These are phyloP conservation scores for Columba guinea DNA, from an alignment of 2,797 vertebrate genomes.

Conservation along the genomic window DNA sequence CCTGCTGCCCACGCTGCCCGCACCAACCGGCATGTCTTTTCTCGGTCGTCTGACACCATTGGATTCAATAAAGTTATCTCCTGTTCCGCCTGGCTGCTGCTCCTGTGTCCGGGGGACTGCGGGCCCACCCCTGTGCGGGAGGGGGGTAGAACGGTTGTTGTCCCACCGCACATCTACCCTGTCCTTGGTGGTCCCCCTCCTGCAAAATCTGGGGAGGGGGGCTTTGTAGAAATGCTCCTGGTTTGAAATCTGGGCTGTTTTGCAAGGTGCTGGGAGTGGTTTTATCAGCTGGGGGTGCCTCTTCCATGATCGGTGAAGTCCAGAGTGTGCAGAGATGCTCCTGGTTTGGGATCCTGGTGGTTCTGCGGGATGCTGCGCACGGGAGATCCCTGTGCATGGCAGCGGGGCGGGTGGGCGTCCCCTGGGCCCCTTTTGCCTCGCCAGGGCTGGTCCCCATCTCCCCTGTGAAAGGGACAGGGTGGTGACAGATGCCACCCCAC, in stretches of 20 bases:
- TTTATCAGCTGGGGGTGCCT: fast-evolving
- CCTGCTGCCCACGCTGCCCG: constrained; percentile 66
- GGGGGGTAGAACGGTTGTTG: background rate
- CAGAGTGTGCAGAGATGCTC: background rate
- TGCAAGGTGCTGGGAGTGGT: background rate
- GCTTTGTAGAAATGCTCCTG: fast-evolving
- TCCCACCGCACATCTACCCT: fast-evolving
- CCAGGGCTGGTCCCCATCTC: background rate
- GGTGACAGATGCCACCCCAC: background rate
- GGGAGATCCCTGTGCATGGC: no score
- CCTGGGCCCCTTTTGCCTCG: fast-evolving
- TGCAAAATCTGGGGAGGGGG: background rate
- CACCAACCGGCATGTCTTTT: constrained; percentile 73
- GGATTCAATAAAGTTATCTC: constrained; percentile 82
- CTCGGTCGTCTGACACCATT: constrained; percentile 75
- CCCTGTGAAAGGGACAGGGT: fast-evolving
- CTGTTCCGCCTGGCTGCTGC: constrained; percentile 59
- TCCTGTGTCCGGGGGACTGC: constrained; percentile 12
- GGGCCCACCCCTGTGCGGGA: background rate
- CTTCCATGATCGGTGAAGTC: background rate
- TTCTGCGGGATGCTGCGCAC: background rate
- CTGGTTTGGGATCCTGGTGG: background rate
- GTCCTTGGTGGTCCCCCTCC: fast-evolving
- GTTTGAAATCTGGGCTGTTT: background rate
- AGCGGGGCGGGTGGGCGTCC: fast-evolving